These are phyloP conservation scores for Hyalella azteca DNA, from an alignment of 2,888 invertebrate genomes.

Conservation along the genomic window DNA sequence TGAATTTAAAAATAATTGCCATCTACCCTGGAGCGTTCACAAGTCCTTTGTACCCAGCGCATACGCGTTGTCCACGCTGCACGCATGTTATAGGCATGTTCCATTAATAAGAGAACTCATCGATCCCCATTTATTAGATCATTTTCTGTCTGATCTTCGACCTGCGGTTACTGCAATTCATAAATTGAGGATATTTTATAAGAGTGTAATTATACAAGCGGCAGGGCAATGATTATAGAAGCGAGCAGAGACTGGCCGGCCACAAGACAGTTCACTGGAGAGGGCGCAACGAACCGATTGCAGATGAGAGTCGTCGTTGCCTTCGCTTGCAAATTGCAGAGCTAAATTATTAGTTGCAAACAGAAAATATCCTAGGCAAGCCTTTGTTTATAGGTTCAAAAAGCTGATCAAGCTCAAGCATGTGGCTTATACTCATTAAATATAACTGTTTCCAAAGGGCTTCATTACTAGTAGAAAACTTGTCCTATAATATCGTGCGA, in stretches of 20 bases:
- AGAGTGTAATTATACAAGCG: conserved; percentile 26
- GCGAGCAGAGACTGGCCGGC: not conserved
- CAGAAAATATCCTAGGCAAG: no score
- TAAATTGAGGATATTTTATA: conserved; percentile 27
- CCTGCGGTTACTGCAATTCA: conserved; percentile 24
- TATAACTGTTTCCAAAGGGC: no score
- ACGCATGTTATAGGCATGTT: no score
- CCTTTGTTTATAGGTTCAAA: no score
- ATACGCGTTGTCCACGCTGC: no score
- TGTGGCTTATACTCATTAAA: no score
- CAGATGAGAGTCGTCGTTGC: not conserved
- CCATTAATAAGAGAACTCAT: not conserved
- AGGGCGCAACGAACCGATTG: not conserved
- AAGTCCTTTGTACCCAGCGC: no score
- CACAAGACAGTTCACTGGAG: not conserved
- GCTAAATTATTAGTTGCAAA: not conserved
- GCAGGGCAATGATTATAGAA: conserved; percentile 7
- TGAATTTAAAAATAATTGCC: no score
- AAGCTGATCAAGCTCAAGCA: no score
- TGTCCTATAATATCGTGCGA: no score
- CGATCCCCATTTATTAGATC: conserved; percentile 18
- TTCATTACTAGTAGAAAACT: no score
- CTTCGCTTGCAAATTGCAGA: not conserved
- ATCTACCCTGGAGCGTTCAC: no score
- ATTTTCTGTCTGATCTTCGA: conserved; percentile 2